These are phyloP conservation scores for Sussaba pulchella DNA, from an alignment of 2,888 invertebrate species.

Conservation along the genomic window DNA sequence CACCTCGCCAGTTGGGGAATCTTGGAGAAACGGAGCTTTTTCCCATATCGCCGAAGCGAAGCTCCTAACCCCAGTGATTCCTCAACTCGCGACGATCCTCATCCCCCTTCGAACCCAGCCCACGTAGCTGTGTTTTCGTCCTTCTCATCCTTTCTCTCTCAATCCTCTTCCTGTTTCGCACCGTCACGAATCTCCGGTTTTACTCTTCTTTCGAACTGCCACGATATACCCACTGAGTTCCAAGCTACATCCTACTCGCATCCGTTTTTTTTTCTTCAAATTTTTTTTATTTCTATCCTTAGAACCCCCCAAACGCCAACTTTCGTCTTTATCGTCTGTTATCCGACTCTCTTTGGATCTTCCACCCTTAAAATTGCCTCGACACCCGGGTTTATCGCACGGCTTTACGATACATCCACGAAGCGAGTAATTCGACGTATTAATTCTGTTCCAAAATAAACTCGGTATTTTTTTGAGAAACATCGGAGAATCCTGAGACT, in stretches of 20 bases:
- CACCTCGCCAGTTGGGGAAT: conserved; percentile 42
- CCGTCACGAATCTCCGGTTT: background rate
- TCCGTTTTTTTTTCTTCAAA: background rate
- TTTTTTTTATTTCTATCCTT: background rate
- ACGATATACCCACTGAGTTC: background rate
- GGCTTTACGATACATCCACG: background rate
- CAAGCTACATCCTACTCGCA: background rate
- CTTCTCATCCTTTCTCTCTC: conserved; percentile 7
- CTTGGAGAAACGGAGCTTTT: conserved; percentile 13
- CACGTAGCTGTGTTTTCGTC: background rate
- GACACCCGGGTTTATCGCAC: background rate
- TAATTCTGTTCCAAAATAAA: background rate
- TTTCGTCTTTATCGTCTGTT: background rate
- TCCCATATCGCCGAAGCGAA: background rate
- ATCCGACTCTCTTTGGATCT: background rate
- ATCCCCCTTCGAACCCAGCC: too few species aligned
- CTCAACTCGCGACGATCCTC: conserved; percentile 8
- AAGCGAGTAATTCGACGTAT: background rate
- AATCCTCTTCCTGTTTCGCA: conserved; percentile 7
- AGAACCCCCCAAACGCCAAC: background rate
- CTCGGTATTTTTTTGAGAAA: background rate
- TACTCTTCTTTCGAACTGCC: background rate
- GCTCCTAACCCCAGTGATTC: conserved; percentile 10
- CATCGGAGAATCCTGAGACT: too few species aligned
- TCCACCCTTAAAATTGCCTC: conserved; percentile 9